phyloP scores from a whole-genome alignment of 1,140 invertebrate species.

The Drosophila repleta region DNA sequence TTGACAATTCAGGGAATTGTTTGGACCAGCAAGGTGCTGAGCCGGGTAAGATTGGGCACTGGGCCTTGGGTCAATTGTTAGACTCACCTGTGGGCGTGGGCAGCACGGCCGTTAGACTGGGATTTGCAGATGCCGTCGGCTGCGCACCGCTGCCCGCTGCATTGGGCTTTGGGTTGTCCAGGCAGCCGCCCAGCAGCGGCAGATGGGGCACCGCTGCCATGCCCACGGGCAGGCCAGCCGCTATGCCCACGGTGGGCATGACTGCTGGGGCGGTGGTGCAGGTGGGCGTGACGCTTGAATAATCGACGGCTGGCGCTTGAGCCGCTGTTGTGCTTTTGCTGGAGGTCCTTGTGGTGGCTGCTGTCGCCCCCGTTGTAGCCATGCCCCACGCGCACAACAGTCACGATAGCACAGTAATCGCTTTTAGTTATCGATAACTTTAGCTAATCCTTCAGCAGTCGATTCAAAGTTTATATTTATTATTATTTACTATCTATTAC shows the following conservation, averaged over 20 bases:
- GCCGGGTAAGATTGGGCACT: background rate
- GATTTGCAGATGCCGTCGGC: conserved; percentile 57
- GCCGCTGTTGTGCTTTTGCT: conserved; percentile 31
- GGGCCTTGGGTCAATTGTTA: background rate
- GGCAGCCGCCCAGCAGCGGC: conserved; percentile 54
- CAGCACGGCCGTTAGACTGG: conserved; percentile 40
- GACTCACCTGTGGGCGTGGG: conserved; percentile 68
- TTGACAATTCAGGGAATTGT: conserved; percentile 67
- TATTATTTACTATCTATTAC: background rate
- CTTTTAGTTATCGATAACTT: background rate
- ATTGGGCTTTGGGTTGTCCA: conserved; percentile 27
- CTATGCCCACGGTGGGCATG: conserved; percentile 49
- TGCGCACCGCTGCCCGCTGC: conserved; percentile 37
- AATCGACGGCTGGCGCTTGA: conserved; percentile 21
- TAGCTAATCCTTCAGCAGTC: background rate
- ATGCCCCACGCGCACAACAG: conserved; percentile 39
- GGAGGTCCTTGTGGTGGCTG: conserved; percentile 58
- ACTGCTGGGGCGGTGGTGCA: conserved; percentile 6
- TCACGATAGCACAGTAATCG: background rate
- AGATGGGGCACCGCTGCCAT: conserved; percentile 51
- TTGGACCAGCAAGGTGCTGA: conserved; percentile 30
- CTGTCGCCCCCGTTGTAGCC: conserved; percentile 47
- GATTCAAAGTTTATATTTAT: background rate
- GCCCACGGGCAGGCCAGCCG: conserved; percentile 31
- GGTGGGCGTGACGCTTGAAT: conserved; percentile 13